phyloP scores from a whole-genome alignment of 2,888 invertebrate species.

The Teinopalpus imperialis region DNA sequence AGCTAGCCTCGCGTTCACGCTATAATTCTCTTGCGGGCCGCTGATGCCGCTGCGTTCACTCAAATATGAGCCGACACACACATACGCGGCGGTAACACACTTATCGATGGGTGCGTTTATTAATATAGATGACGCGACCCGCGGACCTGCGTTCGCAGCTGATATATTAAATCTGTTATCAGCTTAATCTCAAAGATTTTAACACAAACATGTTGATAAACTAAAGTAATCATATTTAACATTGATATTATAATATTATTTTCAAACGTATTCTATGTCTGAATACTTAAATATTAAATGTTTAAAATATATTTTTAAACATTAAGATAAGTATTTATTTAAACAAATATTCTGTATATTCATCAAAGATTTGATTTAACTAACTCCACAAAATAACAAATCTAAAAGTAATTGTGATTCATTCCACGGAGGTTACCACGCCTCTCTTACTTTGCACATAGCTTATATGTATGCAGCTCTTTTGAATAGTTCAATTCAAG shows the following conservation, averaged over 20 bases:
- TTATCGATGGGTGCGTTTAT: conserved; percentile 47
- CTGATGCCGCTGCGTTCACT: conserved; percentile 69
- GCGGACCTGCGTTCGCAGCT: conserved; percentile 36
- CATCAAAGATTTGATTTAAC: too few relatives aligned
- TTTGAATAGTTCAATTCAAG: conserved; percentile 1
- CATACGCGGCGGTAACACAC: conserved; percentile 42
- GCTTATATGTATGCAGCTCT: conserved; percentile 4
- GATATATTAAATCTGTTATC: conserved; percentile 49
- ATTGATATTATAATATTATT: too few relatives aligned
- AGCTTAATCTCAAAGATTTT: conserved; percentile 40
- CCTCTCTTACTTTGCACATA: conserved; percentile 10
- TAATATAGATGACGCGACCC: conserved; percentile 50
- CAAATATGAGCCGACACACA: conserved; percentile 59
- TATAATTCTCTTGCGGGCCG: conserved; percentile 67
- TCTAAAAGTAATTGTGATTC: conserved; percentile 8
- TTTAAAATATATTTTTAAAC: too few relatives aligned
- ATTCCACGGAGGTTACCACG: conserved; percentile 9
- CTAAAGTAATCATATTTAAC: too few relatives aligned
- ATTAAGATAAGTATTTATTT: too few relatives aligned
- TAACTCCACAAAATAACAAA: too few relatives aligned
- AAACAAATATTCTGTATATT: too few relatives aligned
- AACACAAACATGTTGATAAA: conserved; percentile 24
- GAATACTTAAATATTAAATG: too few relatives aligned
- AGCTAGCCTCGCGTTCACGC: conserved; percentile 73
- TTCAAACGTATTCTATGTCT: too few relatives aligned